Base-by-base conservation (phyloP, 2,888 invertebrate genomes). In the Eristalis intricaria region DNA sequence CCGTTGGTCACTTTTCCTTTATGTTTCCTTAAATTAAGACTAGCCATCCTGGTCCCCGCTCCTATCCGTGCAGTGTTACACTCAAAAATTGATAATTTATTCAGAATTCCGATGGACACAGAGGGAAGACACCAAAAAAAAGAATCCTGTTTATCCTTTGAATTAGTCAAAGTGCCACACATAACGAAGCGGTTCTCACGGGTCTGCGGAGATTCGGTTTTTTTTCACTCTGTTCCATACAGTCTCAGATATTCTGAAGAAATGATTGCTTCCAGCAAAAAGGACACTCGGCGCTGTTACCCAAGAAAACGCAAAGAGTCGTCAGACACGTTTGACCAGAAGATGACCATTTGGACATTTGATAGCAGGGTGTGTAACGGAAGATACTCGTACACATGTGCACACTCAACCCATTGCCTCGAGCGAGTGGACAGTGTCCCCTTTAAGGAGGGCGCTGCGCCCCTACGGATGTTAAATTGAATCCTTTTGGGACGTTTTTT, bases 181-280 rank as follows among this genome's bases (percentile, higher is more conserved):
- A 84, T 86, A 84, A 79, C 87, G 87, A 84, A 87, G 84, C 76
- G 65, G 84, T 87, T 87, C 87, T 87, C 87, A 87, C 87, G 87
- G 71, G 38, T 78, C 63, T 43, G 23, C 35, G 29, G 10, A 65
- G 65, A 68, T 29, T 69, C 22, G 65, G 74, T 56, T 74, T 78
- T 77, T 43, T 22, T 1, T 80, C 64, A 64, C 40, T 71, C 56
- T 40, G 43, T 8, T 32, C 10, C 32, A 10, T 10, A 5, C 32
- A 10, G 43, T 43, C 43, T 15, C 15, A 43, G 43, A 40, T 40
- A 15, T 13, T 40, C 15, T 15, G 50, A 70, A 69, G 74, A 79
- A 79, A 56, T 71, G 69, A 50, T 73, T 73, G 5, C 69, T 76
- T 87, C 10, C 63, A 80, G 78, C 70, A 65, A 75, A 81, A 82